Evolutionary conservation across 2,888 invertebrate genomes (phyloP).

Genomic region (Amitus sp.): DNA sequence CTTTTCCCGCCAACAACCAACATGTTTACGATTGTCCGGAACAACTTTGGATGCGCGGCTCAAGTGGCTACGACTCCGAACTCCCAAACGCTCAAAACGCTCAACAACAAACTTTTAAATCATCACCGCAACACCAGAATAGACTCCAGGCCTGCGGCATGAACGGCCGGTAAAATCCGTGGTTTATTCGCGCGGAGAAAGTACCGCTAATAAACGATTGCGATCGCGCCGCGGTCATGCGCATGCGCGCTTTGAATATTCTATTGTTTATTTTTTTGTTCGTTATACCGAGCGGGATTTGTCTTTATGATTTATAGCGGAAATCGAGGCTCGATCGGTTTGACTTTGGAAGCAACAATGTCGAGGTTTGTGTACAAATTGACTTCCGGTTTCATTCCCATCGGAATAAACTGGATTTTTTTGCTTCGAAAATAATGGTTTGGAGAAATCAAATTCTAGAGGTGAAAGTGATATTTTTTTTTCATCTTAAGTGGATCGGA

Average conservation of each 20-base stretch:
- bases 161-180: conserved; percentile 48
- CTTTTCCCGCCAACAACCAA: conserved; percentile 48
- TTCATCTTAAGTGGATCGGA: too few relatives aligned
- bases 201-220: conserved; percentile 10
- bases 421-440: too few relatives aligned
- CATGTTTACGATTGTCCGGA: conserved; percentile 61
- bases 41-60: conserved; percentile 57
- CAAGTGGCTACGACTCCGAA: conserved; percentile 62
- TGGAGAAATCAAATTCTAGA: too few relatives aligned
- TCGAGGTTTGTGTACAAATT: too few relatives aligned
- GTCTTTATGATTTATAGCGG: not conserved
- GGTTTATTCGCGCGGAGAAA: not conserved
- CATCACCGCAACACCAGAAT: conserved; percentile 50
- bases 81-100: too few relatives aligned
- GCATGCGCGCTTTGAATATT: not conserved
- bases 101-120: conserved; percentile 46
- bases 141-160: conserved; percentile 45
- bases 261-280: too few relatives aligned
- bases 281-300: too few relatives aligned
- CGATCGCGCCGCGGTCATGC: not conserved
- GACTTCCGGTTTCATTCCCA: too few relatives aligned
- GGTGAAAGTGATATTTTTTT: too few relatives aligned
- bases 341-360: too few relatives aligned
- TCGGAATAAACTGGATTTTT: too few relatives aligned
- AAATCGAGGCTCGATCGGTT: too few relatives aligned